These are phyloP conservation scores for Microvelia longipes DNA, from an alignment of 1,140 invertebrate genomes.

Conservation along the genomic window DNA sequence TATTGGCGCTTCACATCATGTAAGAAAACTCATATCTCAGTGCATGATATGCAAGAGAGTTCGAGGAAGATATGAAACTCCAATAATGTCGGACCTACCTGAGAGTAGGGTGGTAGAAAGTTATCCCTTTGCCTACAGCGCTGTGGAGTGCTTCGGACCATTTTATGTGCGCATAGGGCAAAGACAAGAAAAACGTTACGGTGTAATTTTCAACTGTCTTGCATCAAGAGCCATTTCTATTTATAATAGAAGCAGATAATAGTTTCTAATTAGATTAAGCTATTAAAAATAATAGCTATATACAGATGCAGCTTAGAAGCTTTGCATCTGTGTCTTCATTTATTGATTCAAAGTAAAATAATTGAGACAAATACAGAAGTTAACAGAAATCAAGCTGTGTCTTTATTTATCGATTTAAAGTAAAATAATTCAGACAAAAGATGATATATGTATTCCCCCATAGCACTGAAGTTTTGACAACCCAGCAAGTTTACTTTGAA, in stretches of 20 bases:
- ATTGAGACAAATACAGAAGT: no score
- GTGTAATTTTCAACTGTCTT: conserved; percentile 11
- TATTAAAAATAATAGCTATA: no score
- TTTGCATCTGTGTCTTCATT: no score
- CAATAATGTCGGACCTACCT: not conserved
- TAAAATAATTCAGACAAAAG: no score
- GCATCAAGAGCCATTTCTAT: conserved; percentile 4
- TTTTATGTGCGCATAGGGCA: not conserved
- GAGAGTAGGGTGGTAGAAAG: not conserved
- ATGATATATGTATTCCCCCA: no score
- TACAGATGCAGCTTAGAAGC: no score
- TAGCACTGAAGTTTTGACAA: no score
- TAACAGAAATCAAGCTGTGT: no score
- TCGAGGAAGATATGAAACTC: not conserved
- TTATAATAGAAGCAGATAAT: not conserved
- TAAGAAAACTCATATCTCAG: not conserved
- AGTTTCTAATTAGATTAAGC: no score
- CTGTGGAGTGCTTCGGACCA: not conserved
- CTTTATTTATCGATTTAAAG: no score
- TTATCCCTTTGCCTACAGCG: not conserved
- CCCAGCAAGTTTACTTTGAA: no score
- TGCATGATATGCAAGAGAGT: not conserved
- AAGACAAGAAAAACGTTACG: not conserved
- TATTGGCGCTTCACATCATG: not conserved
- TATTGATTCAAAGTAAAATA: no score